Base-by-base conservation (phyloP, 2,888 invertebrate genomes). In the Nomada ruficornis region DNA sequence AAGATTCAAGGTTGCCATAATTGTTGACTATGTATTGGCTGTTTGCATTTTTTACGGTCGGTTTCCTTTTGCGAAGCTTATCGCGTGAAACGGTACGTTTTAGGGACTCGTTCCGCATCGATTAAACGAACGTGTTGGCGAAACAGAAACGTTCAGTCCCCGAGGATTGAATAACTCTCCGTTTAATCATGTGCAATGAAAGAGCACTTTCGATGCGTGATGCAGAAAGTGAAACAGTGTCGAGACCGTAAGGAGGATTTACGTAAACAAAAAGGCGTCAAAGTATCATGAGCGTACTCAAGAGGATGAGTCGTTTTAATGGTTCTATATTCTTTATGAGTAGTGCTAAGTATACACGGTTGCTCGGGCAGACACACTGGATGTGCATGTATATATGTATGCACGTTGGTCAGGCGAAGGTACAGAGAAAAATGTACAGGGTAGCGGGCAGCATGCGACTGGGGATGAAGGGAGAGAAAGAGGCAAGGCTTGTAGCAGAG, bases 401-500 rank as follows among this genome's bases (percentile, higher is more conserved):
- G 50, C 64, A 59, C 71, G 68, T 79, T 64, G 75, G 72, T 80
- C 80, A 63, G 75, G 65, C 73, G 65, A 65, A 62, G 59, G 69
- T 79, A 68, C 70, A 20, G 77, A 78, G 85, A 88, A 85, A 87
- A 86, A 84, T 87, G 84, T 83, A 70, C 42, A 59, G 83, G 72
- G 77, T 72, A 79, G 60, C 64, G 18, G 36, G 77, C 54, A 54
- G 2, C 29, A 42, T 36, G 65, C 44, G 70, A 47, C 18, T 57
- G 55, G 67, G 70, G 80, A 57, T 62, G 64, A 69, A 64, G 73
- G 57, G 76, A 57, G 79, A 64, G 60, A 70, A 47, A 36, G 54
- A 65, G 77, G 79, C 83, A 59, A 77, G 82, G 77, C 83, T 87
- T 84, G 88, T 86, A 87, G 86, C 87, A 87, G 90, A 92, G 91